phyloP scores from a whole-genome alignment of 92 coral and sea anemone genomes.

The Ricordea florida region DNA sequence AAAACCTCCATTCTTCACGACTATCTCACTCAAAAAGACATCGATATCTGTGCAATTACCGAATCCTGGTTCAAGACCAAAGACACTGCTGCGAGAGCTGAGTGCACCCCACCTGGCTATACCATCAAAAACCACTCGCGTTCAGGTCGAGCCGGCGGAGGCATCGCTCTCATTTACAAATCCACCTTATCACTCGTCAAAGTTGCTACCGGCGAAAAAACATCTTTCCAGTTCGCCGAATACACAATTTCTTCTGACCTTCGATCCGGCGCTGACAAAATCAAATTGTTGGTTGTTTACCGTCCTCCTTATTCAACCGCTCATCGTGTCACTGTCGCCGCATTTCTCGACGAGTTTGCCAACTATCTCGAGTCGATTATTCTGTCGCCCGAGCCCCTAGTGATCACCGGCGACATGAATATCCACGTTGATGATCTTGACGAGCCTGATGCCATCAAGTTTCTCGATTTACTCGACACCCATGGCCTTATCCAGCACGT shows the following conservation, averaged over 20 bases:
- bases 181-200: background rate
- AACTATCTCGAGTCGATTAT: constrained; percentile 11
- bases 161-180: constrained; percentile 8
- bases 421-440: constrained; percentile 43
- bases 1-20: background rate
- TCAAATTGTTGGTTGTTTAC: constrained; percentile 14
- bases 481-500: constrained; percentile 34
- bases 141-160: constrained; percentile 28
- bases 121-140: constrained; percentile 36
- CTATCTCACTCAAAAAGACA: constrained; percentile 4
- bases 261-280: too few relatives aligned
- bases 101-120: constrained; percentile 50
- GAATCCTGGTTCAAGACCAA: constrained; percentile 31
- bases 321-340: constrained; percentile 34
- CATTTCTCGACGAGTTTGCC: constrained; percentile 21
- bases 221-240: constrained; percentile 37
- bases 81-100: constrained; percentile 30
- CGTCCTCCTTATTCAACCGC: constrained; percentile 26
- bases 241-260: background rate
- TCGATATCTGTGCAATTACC: constrained; percentile 21
- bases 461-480: constrained; percentile 30
- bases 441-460: constrained; percentile 24
- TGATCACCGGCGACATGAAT: constrained; percentile 31
- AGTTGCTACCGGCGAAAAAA: constrained; percentile 16
- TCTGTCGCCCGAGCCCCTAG: constrained; percentile 14